phyloP scores from a whole-genome alignment of 2,888 invertebrate genomes.

The Xylocampa areola region DNA sequence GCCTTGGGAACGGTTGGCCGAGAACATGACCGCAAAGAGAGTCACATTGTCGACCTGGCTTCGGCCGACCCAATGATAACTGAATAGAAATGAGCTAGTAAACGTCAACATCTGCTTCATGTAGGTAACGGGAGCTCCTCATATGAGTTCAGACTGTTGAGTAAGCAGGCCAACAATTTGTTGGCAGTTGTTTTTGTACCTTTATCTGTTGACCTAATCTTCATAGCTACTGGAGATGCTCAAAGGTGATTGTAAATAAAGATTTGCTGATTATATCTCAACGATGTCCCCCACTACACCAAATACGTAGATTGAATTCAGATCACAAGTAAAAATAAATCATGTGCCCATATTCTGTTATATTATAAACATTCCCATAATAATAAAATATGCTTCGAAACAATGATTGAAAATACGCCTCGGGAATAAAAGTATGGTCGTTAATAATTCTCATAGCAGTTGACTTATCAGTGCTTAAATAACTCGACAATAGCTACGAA shows the following conservation, averaged over 20 bases:
- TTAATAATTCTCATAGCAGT: conserved; percentile 71
- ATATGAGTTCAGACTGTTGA: conserved; percentile 29
- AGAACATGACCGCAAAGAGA: conserved; percentile 63
- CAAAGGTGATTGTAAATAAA: conserved; percentile 9
- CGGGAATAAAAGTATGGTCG: conserved; percentile 70
- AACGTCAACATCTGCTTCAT: conserved; percentile 35
- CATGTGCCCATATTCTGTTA: conserved; percentile 41
- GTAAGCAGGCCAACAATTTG: conserved; percentile 24
- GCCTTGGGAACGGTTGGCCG: conserved; percentile 74
- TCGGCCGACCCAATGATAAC: conserved; percentile 66
- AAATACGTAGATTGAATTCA: conserved; percentile 33
- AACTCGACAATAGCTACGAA: conserved; percentile 74
- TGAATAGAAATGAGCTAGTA: conserved; percentile 69
- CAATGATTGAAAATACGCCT: conserved; percentile 62
- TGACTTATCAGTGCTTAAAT: conserved; percentile 77
- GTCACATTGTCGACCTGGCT: conserved; percentile 62
- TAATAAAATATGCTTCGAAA: conserved; percentile 59
- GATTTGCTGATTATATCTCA: conserved; percentile 16
- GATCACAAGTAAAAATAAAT: conserved; percentile 24
- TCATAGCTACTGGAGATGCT: conserved; percentile 3
- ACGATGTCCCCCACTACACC: neutral
- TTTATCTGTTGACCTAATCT: conserved; percentile 19
- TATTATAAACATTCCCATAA: conserved; percentile 58
- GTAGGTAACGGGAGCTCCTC: conserved; percentile 49
- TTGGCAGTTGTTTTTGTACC: conserved; percentile 24